Evolutionary conservation across 2,113 vertebrate genomes (phyloP), one percentile per base, ranked within the genome.

Genomic region (Paraplagusia blochii): DNA sequence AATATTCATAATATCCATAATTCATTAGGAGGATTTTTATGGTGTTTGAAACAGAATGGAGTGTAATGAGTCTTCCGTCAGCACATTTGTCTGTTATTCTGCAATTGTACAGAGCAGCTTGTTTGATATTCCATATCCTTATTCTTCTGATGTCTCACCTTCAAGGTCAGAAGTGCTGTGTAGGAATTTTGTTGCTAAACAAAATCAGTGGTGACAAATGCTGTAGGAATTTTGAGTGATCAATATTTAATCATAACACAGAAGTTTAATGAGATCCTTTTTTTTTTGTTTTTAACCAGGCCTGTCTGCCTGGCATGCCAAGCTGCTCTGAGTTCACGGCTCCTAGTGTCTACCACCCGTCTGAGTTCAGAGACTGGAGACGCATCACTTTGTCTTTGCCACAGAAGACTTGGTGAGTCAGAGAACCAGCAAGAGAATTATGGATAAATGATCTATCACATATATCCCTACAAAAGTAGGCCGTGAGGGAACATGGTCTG

Each of bases 261-360:
- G 39, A 1, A 33, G 6, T 61, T 29, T 47, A 58, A 42, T 54
- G 8, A 67, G 66, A 48, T 2, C 7, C 0, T 1, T 53, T 14
- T 0, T 74, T 42, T 69, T 16, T 74, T 42, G 68, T 16, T 56
- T 68, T 84, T 79, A 52, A 72, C 90, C 76, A 99, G 97, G 94
- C 96, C 74, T 99, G 97, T 77, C 92, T 98, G 68, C 97, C 97
- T 35, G 94, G 97, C 63, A 98, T 98, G 95, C 94, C 97, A 0
- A 99, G 97, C 84, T 99, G 97, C 74, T 93, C 94, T 43, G 97
- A 99, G 85, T 98, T 98, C 69, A 98, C 94, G 36, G 92, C 97
- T 40, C 91, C 96, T 67, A 99, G 97, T 74, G 89, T 97, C 65
- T 99, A 95, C 84, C 96, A 98, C 59, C 94, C 96, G 53, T 98